Evolutionary conservation across 2,888 invertebrate species (phyloP), one percentile per base, ranked within the genome.

Genomic region (Timema cristinae): DNA sequence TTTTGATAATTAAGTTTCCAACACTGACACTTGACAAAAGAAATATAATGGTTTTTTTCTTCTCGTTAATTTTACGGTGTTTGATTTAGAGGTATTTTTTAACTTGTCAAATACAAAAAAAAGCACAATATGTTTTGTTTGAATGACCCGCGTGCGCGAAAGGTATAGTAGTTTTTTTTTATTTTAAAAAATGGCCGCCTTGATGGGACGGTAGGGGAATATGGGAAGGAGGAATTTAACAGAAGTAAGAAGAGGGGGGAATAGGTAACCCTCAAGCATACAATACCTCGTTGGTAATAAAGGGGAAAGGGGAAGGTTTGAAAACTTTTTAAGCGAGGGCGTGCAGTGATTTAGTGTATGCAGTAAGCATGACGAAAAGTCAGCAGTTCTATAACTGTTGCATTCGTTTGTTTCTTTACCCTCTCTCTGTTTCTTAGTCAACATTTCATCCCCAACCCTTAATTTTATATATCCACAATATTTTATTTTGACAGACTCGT

Each of bases 281-380:
- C 59, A 15, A 10, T 63, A 63, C 63, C 32, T 11, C 63, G 32
- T 1, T 32, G 0, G 63, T 63, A 32, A 63, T 13, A 63, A 63
- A 63, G 32, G 13, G 32, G 13, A 59, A 59, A 7, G 63, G 63
- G 63, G 63, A 32, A 7, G 63, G 32, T 63, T 47, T 32, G 63
- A 63, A 32, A 32, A 32, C 32, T 32, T 32, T 59, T 59, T 8
- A 59, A n/a, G 59, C 15, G 59, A 50, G 72, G 67, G 73, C 47
- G 63, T 66, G 69, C 67, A 69, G 67, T 68, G 73, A 73, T 71
- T 71, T 71, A 71, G 70, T 47, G 49, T 52, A 50, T 48, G 73
- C 71, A 72, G 63, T 67, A 16, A 70, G 71, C 73, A 73, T 73
- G 73, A 71, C 73, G 73, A 70, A 48, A 32, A 32, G 32, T 32